Percentiles rank a stretch among this genome's conserved stretches.
These are phyloP conservation scores for Cataglyphis livida DNA, from an alignment of 2,888 invertebrate species.

Conservation along the genomic window DNA sequence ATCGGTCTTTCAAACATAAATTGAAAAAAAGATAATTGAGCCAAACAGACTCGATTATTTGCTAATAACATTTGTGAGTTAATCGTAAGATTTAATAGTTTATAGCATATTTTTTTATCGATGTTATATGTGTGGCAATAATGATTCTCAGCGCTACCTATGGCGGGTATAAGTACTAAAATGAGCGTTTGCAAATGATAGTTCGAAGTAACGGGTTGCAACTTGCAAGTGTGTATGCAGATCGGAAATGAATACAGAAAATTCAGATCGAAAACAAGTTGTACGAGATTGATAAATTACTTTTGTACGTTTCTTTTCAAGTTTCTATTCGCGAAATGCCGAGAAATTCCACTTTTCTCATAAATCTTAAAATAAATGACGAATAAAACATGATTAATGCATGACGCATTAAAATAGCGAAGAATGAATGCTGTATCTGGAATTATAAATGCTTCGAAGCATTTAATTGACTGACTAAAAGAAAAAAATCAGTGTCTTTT, in stretches of 20 bases:
- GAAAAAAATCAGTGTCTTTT: not conserved
- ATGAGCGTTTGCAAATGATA: not conserved
- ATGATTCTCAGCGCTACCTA: not conserved
- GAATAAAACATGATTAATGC: not conserved
- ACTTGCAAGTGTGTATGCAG: not conserved
- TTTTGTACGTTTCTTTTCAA: not conserved
- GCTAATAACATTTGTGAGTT: too few relatives aligned
- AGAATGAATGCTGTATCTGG: not conserved
- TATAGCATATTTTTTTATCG: too few relatives aligned
- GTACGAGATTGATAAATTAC: not conserved
- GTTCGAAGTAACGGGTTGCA: not conserved
- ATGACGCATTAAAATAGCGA: not conserved
- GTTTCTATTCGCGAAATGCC: not conserved
- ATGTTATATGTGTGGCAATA: not conserved
- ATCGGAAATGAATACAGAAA: not conserved
- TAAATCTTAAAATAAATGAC: not conserved
- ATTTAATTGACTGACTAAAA: not conserved
- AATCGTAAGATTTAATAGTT: too few relatives aligned
- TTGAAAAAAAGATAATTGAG: too few relatives aligned
- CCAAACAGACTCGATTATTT: too few relatives aligned
- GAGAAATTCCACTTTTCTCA: not conserved
- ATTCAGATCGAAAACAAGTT: not conserved
- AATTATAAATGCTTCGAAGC: not conserved
- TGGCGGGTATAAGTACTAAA: not conserved
- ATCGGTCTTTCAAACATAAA: not conserved